Base-by-base conservation (phyloP, 1,140 invertebrate species). In the Drosophila setifemur region DNA sequence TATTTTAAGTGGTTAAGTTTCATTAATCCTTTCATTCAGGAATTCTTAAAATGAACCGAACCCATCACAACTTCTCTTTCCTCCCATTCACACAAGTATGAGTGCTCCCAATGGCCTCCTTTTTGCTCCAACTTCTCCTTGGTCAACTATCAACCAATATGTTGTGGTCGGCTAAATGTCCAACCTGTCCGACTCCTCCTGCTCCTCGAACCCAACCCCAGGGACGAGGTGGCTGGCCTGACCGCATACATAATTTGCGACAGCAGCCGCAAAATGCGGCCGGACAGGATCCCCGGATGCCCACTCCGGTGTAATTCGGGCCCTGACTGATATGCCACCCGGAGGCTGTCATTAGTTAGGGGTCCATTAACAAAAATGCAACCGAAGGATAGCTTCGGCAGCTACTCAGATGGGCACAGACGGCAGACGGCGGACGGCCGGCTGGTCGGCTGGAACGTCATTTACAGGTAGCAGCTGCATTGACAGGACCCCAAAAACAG, bases 381-480 rank as follows among this genome's bases (percentile, higher is more conserved):
- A 53, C 53, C 35, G 12, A 50, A 25, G 28, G n/a, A n/a, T n/a
- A n/a, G n/a, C n/a, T n/a, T n/a, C n/a, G n/a, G 40, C 39, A 37
- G 40, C 39, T 29, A 33, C 6, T 49, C 26, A 42, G 66, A 11
- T 35, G 47, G 19, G 64, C 31, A 43, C 39, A 43, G 31, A 33
- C 50, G 12, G 18, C 26, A n/a, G n/a, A 58, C 29, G 12, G 28
- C 29, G 40, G 37, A 42, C 50, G 61, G n/a, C n/a, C n/a, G n/a
- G n/a, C n/a, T n/a, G n/a, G 31, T 14, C 6, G 31, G 31, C 5
- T 12, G 31, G 6, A 49, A 39, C 40, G 68, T 74, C 77, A 76
- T 75, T 82, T 75, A 75, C 77, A 75, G 77, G 77, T 63, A 81
- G 55, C 77, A 81, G 77, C 77, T 81, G 77, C 72, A 82, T 75